Percentiles rank a stretch among this genome's conserved stretches.
phyloP scores from a whole-genome alignment of 2,888 invertebrate genomes.

The Lochmaea capreae region DNA sequence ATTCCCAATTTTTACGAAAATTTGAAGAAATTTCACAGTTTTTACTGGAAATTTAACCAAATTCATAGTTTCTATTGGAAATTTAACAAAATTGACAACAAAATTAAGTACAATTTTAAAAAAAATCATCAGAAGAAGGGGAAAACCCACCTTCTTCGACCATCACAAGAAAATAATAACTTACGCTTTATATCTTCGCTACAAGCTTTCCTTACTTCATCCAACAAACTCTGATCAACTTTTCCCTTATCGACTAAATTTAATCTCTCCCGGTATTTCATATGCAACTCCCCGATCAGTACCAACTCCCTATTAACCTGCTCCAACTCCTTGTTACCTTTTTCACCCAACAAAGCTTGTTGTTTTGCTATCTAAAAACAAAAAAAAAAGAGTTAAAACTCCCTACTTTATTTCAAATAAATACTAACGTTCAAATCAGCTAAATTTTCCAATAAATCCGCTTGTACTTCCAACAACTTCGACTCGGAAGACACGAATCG shows the following conservation, averaged over 20 bases:
- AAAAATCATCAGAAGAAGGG: too few relatives aligned
- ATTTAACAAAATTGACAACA: too few relatives aligned
- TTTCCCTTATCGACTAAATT: slow-evolving; percentile 65
- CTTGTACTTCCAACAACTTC: slow-evolving; percentile 67
- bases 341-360: slow-evolving; percentile 65
- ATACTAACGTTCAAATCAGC: slow-evolving; percentile 61
- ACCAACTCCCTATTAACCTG: slow-evolving; percentile 70
- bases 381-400: background rate
- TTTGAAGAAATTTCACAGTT: too few relatives aligned
- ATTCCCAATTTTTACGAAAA: too few relatives aligned
- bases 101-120: too few relatives aligned
- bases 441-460: slow-evolving; percentile 59
- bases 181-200: slow-evolving; percentile 68
- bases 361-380: slow-evolving; percentile 60
- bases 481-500: slow-evolving; percentile 63
- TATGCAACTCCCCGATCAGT: slow-evolving; percentile 70
- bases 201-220: slow-evolving; percentile 65
- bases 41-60: too few relatives aligned
- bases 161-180: too few relatives aligned
- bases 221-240: slow-evolving; percentile 66
- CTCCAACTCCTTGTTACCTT: slow-evolving; percentile 68
- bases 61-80: too few relatives aligned
- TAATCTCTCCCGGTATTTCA: slow-evolving; percentile 69
- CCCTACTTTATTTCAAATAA: background rate
- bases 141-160: too few relatives aligned